Conservation (phyloP, 1,140 invertebrate genomes). For the Drosophila subpulchrella region DNA sequence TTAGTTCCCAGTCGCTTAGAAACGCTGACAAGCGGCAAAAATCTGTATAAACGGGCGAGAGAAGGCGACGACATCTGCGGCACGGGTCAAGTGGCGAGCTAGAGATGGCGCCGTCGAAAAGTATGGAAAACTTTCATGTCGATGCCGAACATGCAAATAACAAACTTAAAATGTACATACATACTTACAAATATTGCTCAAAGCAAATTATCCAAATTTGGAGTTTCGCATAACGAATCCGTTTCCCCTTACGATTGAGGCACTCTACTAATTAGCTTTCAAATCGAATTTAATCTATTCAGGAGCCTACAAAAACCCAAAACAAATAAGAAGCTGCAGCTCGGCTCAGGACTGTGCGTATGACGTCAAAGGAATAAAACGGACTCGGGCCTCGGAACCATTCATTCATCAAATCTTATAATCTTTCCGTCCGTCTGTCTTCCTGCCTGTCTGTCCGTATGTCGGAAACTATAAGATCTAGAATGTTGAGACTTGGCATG, state of each 20-base stretch:
- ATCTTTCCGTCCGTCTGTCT: too few species aligned
- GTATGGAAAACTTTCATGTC: constrained; percentile 11
- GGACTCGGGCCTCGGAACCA: not conserved
- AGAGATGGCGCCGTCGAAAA: constrained; percentile 4
- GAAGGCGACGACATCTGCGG: not conserved
- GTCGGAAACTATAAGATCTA: too few species aligned
- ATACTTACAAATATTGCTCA: not conserved
- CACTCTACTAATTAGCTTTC: constrained; percentile 43
- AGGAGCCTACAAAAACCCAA: too few species aligned
- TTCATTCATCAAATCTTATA: not conserved
- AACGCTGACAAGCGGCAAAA: constrained; percentile 60
- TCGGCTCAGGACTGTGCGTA: not conserved
- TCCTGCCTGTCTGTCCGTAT: too few species aligned
- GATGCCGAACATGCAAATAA: constrained; percentile 1
- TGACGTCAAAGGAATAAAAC: constrained; percentile 10
- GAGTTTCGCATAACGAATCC: constrained; percentile 28
- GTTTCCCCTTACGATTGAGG: constrained; percentile 18
- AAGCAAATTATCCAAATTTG: constrained; percentile 17
- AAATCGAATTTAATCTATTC: constrained; percentile 45
- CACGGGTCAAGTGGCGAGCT: constrained; percentile 29
- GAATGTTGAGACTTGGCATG: too few species aligned
- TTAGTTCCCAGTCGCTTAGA: constrained; percentile 39
- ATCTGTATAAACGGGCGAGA: constrained; percentile 24
- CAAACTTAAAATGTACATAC: not conserved
- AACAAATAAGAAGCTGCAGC: not conserved